These are phyloP conservation scores for Bovichtus variegatus DNA, from an alignment of 2,797 vertebrate genomes.

Conservation along the genomic window DNA sequence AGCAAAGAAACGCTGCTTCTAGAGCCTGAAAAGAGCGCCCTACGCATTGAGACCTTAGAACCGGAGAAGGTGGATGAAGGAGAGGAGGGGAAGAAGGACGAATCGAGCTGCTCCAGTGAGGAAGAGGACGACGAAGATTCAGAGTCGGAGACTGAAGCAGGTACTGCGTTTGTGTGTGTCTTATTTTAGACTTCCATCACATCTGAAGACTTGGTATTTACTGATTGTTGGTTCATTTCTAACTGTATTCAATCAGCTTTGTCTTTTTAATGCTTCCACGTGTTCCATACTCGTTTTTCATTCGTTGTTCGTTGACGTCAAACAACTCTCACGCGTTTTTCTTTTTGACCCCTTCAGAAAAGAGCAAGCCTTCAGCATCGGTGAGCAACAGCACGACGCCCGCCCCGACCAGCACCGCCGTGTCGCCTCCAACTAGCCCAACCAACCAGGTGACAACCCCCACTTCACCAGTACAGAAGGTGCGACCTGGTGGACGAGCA, in stretches of 20 bases:
- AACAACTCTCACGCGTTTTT: background rate
- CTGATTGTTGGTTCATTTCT: background rate
- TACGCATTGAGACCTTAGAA: constrained; percentile 94
- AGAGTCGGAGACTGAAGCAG: constrained; percentile 97
- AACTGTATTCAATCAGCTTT: background rate
- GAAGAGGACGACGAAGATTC: constrained; percentile 99
- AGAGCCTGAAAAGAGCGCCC: constrained; percentile 93
- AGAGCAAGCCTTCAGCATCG: constrained; percentile 88
- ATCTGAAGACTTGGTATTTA: background rate
- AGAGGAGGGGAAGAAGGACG: constrained; percentile 97
- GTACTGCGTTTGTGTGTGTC: constrained; percentile 70
- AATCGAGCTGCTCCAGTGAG: constrained; percentile 99
- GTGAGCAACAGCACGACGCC: constrained; percentile 88
- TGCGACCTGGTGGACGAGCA: constrained; percentile 72
- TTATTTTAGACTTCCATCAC: constrained; percentile 15
- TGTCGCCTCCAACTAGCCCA: constrained; percentile 86
- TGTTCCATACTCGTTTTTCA: background rate
- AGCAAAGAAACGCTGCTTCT: constrained; percentile 96
- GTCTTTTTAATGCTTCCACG: background rate
- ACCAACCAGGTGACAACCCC: constrained; percentile 92
- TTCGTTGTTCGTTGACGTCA: background rate
- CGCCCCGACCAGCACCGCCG: constrained; percentile 80
- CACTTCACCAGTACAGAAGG: constrained; percentile 95
- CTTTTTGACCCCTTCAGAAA: constrained; percentile 84
- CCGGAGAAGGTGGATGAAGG: constrained; percentile 97